Base-by-base conservation (phyloP, 2,888 invertebrate genomes). In the Lumbricus terrestris region DNA sequence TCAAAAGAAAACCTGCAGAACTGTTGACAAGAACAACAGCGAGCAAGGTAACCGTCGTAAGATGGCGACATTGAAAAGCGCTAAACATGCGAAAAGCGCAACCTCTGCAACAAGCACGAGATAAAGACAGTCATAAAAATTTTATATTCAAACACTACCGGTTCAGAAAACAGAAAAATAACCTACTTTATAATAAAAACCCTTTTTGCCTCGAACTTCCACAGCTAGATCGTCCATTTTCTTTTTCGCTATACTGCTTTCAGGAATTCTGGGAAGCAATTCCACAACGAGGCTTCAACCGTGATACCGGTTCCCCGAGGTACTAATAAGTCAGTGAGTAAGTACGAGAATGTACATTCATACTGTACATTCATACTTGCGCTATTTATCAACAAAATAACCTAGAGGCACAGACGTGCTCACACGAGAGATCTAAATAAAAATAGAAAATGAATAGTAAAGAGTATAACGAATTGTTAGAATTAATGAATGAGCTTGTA, bases 141-240 rank as follows among this genome's bases (percentile, higher is more conserved):
- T 35, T 33, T 83, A 18, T 83, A 83, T 18, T 35, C 83, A 20
- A 33, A 83, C 20, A 83, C 33, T 83, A 35, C 83, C 18, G 15
- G 29, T 82, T 69, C 20, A 90, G 40, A 91, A n/a, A 37, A 88
- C 8, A 90, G 37, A 90, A 54, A 88, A 54, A 69, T 38, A 34
- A 90, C 88, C 42, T 54, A 91, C 91, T 40, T 91, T 91, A 82
- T 88, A 89, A 91, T 88, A 91, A 91, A 85, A 54, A 69, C 40
- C 38, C 29, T 90, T 82, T 42, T 88, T 88, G 35, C 82, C 90
- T 40, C 88, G 88, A 40, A 91, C 91, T 83, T 91, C 91, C 38
- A 91, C 90, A 40, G 89, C 89, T 82, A 91, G 88, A 90, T 91
- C 91, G 82, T 90, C 91, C 91, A 91, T 91, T 89, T 90, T 90